Evolutionary conservation across 37 sponge, comb jelly and placozoan species (phyloP).

Genomic region (Halichondria panicea): DNA sequence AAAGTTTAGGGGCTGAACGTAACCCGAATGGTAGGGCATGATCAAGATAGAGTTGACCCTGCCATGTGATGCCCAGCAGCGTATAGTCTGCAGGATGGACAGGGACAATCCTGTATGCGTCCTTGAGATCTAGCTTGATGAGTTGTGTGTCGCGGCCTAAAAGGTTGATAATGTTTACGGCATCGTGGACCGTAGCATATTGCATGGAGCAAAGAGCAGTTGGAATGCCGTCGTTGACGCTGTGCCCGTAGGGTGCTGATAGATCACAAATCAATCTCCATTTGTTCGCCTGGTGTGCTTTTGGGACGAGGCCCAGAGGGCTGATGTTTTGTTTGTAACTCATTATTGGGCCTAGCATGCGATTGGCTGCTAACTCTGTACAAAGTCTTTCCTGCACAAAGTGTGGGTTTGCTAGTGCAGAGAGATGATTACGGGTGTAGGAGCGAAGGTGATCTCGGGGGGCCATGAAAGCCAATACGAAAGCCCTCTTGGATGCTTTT

Average conservation of each 20-base stretch:
- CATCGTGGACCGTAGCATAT: conserved; percentile 5
- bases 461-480: conserved; percentile 5
- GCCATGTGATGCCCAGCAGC: conserved; percentile 2
- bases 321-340: neutral
- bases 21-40: conserved; percentile 16
- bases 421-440: neutral
- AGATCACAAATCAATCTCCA: conserved; percentile 19
- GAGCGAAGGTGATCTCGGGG: neutral
- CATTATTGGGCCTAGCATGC: too few species aligned
- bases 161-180: neutral
- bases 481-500: neutral
- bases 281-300: neutral
- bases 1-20: conserved; percentile 12
- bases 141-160: conserved; percentile 2
- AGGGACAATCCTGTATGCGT: conserved; percentile 9
- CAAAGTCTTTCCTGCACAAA: neutral
- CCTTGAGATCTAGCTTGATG: conserved; percentile 5
- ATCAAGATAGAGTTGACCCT: conserved; percentile 8
- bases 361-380: too few species aligned
- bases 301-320: conserved; percentile 1
- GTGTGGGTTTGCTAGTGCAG: too few species aligned
- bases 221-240: conserved; percentile 27
- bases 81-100: conserved; percentile 9
- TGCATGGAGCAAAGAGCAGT: conserved; percentile 1
- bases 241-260: conserved; percentile 7